Conservation (phyloP, 1,140 invertebrate genomes). For the Nylanderia fulva region DNA sequence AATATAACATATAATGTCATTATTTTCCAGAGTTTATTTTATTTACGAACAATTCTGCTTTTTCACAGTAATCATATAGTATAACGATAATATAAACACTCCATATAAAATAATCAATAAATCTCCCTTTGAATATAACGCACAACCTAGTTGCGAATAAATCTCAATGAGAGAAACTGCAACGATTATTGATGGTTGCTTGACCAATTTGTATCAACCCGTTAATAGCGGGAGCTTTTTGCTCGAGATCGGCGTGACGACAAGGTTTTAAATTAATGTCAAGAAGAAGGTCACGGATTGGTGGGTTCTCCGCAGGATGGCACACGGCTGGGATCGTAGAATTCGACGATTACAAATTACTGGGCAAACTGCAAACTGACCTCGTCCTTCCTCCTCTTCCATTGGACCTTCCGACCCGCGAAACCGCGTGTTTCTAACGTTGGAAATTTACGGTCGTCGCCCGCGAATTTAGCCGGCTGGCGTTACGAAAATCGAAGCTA, state of each 20-base stretch:
- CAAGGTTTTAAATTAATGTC: constrained; percentile 60
- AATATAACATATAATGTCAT: too few species aligned
- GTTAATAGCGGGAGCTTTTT: constrained; percentile 64
- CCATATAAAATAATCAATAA: too few species aligned
- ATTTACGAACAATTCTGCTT: neutral
- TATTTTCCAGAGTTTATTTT: too few species aligned
- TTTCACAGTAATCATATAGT: neutral
- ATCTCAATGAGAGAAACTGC: neutral
- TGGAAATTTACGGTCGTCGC: constrained; percentile 70
- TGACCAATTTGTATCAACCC: constrained; percentile 31
- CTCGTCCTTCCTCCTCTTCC: too few species aligned
- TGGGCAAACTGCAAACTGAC: constrained; percentile 53
- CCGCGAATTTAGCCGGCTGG: constrained; percentile 67
- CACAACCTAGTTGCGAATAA: too few species aligned
- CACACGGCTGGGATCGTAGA: constrained; percentile 52
- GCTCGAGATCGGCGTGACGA: constrained; percentile 44
- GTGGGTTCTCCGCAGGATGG: constrained; percentile 38
- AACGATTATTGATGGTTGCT: constrained; percentile 35
- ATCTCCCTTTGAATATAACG: neutral
- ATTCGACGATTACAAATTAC: constrained; percentile 69
- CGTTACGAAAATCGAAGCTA: constrained; percentile 73
- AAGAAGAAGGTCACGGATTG: constrained; percentile 54
- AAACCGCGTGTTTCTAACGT: constrained; percentile 60
- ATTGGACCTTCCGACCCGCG: neutral
- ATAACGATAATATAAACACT: constrained; percentile 21